Conservation (phyloP, 1,140 invertebrate genomes). For the Periplaneta americana region DNA sequence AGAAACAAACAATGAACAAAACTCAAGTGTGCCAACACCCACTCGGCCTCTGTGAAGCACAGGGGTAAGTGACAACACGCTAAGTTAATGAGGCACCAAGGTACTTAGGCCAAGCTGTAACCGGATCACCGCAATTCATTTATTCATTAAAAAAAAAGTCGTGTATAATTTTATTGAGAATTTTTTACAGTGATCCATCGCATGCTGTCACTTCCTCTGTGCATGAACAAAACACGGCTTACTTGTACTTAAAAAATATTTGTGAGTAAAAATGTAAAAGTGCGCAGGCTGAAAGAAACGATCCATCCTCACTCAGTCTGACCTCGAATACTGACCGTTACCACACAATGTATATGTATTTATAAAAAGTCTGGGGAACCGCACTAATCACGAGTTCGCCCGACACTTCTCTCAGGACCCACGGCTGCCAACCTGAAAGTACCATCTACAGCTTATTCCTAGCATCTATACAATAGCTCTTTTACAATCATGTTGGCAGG, state of each 20-base stretch:
- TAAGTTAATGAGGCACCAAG: neutral
- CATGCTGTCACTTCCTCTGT: neutral
- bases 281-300: neutral
- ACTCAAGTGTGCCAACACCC: neutral
- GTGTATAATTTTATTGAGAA: neutral
- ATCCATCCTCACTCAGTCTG: neutral
- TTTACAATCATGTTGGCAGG: neutral
- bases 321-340: neutral
- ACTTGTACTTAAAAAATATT: neutral
- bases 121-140: neutral
- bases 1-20: neutral
- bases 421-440: neutral
- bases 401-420: neutral
- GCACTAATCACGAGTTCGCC: neutral
- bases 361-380: neutral
- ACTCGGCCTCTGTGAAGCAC: too few species aligned
- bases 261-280: neutral
- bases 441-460: neutral
- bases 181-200: neutral
- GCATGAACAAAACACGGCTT: neutral
- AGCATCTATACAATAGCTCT: neutral
- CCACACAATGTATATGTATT: neutral
- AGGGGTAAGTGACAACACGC: neutral
- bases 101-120: neutral
- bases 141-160: too few species aligned